A percentile compares a stretch with the other conserved stretches of the same genome.
These are phyloP conservation scores for Sycophila texana DNA, from an alignment of 2,888 invertebrate species.

Conservation along the genomic window DNA sequence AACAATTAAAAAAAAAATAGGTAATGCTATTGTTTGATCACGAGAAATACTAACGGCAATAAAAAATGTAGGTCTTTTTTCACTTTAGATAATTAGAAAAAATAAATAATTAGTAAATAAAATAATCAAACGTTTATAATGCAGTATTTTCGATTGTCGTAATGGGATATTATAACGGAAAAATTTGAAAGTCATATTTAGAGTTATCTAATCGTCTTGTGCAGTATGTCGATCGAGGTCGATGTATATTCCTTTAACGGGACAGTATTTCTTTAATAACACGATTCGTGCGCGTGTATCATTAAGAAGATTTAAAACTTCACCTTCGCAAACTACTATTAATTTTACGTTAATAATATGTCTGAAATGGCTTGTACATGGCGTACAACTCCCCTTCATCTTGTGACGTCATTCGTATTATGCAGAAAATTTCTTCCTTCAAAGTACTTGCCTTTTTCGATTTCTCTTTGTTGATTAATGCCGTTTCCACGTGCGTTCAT, in stretches of 20 bases:
- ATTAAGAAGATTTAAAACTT: conserved; percentile 17
- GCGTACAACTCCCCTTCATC: background rate
- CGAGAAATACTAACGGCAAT: too few relatives aligned
- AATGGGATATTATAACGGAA: too few relatives aligned
- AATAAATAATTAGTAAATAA: too few relatives aligned
- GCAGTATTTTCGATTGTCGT: too few relatives aligned
- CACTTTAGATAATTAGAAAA: too few relatives aligned
- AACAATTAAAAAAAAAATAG: too few relatives aligned
- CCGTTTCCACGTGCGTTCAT: too few relatives aligned
- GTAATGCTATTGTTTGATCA: too few relatives aligned
- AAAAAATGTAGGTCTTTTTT: too few relatives aligned
- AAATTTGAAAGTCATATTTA: background rate
- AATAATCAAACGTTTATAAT: too few relatives aligned
- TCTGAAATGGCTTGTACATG: conserved; percentile 2
- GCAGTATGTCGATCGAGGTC: background rate
- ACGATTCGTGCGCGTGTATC: conserved; percentile 11
- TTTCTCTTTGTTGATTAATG: too few relatives aligned
- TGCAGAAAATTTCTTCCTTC: background rate
- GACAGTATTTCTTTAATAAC: conserved; percentile 10
- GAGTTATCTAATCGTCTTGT: background rate
- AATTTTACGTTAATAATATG: background rate
- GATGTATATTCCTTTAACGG: conserved; percentile 7
- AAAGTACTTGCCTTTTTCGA: background rate
- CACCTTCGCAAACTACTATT: conserved; percentile 22
- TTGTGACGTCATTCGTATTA: conserved; percentile 8